Base-by-base conservation (phyloP, 2,113 vertebrate species). In the Naja naja region DNA sequence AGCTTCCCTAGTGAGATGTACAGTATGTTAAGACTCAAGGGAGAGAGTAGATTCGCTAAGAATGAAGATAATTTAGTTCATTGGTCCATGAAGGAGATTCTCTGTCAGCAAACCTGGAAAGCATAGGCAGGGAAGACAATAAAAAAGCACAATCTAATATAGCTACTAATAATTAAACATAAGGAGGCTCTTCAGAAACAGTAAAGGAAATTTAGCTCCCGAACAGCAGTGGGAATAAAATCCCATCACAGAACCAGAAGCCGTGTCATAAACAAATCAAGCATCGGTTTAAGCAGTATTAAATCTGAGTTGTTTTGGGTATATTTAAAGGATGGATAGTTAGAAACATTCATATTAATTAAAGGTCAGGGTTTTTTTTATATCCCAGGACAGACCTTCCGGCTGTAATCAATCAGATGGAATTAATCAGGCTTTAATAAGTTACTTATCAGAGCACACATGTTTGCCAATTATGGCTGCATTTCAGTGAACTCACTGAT, bases 341-440 rank as follows among this genome's bases (percentile, higher is more conserved):
- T 94, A 90, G 95, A 95, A 11, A 30, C 88, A 85, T 88, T 45
- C 96, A 91, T 89, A 97, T 94, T 97, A 96, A 98, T 98, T 97
- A 98, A 97, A 98, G 96, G 88, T 97, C 95, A 95, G 94, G 96
- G 97, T 97, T 94, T 96, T 95, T 97, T 98, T 25, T 85, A 55
- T 54, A 98, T 2, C 54, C 9, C 95, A 94, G 97, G 96, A 97
- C 96, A 97, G 97, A 96, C 95, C 93, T 97, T 97, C 97, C 96
- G 97, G 96, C 74, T 96, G 96, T 94, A 97, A 94, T 97, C 96
- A 97, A 96, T 96, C 96, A 96, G 97, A 97, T 98, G 97, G 95
- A 97, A 97, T 99, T 98, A 98, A 92, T 93, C 64, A 69, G 95
- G 22, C 52, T 89, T 97, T 97, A 74, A 97, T 96, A 97, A 97